phyloP scores from a whole-genome alignment of 2,888 invertebrate genomes.

The Halictus ligatus region DNA sequence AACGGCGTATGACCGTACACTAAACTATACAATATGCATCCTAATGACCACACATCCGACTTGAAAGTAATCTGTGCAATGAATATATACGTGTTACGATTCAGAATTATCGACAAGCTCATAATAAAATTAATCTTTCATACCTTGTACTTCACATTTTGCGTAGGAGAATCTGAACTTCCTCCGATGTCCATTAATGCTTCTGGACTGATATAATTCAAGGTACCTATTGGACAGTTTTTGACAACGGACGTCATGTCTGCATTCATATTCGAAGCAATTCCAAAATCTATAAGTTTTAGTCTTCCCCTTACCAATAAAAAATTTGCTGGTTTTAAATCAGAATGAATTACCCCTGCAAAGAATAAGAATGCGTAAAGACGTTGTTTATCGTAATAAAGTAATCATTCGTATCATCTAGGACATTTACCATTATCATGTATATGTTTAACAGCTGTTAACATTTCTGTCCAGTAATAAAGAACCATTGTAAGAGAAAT shows the following conservation, averaged over 20 bases:
- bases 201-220: conserved; percentile 98
- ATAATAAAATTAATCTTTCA: background rate
- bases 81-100: conserved; percentile 10
- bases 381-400: background rate
- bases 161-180: conserved; percentile 80
- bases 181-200: conserved; percentile 89
- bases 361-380: conserved; percentile 20
- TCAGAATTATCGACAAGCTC: background rate
- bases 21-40: conserved; percentile 97
- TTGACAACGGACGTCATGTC: conserved; percentile 96
- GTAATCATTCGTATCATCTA: conserved; percentile 17
- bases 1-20: conserved; percentile 97
- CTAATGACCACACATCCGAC: conserved; percentile 98
- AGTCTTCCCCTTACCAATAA: conserved; percentile 93
- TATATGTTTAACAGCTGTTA: conserved; percentile 95
- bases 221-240: conserved; percentile 93
- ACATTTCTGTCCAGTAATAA: conserved; percentile 97
- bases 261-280: conserved; percentile 93
- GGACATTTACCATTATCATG: conserved; percentile 90
- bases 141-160: conserved; percentile 78
- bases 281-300: conserved; percentile 99
- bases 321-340: conserved; percentile 98
- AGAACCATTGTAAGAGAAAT: conserved; percentile 91
- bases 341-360: conserved; percentile 96
- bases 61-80: conserved; percentile 92